These are phyloP conservation scores for Sinopyrophorus schimmeli DNA, from an alignment of 2,888 invertebrate species.

Conservation along the genomic window DNA sequence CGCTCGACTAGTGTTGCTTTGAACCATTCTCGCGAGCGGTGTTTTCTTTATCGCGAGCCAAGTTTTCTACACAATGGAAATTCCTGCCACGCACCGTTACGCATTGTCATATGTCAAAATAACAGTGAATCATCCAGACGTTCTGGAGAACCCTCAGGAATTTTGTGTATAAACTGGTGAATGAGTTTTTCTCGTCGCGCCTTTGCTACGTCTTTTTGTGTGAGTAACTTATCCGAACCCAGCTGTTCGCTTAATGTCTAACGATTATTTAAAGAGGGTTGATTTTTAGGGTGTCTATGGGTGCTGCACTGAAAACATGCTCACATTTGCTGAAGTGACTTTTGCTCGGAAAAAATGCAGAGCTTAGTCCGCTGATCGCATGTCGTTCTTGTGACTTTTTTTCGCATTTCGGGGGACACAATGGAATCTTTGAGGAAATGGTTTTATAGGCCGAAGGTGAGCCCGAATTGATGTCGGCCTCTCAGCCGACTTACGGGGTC, in stretches of 20 bases:
- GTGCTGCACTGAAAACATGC: constrained; percentile 3
- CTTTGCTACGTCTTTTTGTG: not conserved
- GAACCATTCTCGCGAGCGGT: too few relatives aligned
- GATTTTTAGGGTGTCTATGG: not conserved
- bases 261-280: constrained; percentile 4
- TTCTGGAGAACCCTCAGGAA: too few relatives aligned
- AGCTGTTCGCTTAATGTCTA: not conserved
- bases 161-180: not conserved
- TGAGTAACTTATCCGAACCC: not conserved
- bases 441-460: constrained; percentile 43
- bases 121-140: constrained; percentile 3
- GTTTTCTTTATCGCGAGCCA: too few relatives aligned
- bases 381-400: constrained; percentile 12
- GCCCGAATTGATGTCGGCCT: not conserved
- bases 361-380: not conserved
- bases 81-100: constrained; percentile 5
- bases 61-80: too few relatives aligned
- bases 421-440: constrained; percentile 42
- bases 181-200: not conserved
- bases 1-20: too few relatives aligned
- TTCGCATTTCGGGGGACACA: constrained; percentile 1
- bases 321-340: constrained; percentile 4
- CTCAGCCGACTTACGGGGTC: too few relatives aligned
- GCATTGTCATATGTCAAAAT: constrained; percentile 10
- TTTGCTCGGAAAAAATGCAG: constrained; percentile 13